These are phyloP conservation scores for Plebejus argus DNA, from an alignment of 2,888 invertebrate genomes.

Conservation along the genomic window DNA sequence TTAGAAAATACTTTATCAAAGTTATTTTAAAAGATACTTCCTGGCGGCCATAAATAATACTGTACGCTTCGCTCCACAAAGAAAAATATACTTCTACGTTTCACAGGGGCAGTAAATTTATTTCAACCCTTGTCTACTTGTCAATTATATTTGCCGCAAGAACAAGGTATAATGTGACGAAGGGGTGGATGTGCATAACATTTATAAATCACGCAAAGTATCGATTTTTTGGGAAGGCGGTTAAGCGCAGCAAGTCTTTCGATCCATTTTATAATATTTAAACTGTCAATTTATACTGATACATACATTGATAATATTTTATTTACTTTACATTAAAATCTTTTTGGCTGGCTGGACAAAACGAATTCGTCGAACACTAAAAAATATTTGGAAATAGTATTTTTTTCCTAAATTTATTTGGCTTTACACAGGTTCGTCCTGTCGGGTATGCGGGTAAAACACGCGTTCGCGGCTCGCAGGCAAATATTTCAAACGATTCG, in stretches of 20 bases:
- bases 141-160: conserved; percentile 64
- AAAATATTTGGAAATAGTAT: background rate
- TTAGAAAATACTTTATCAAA: conserved; percentile 7
- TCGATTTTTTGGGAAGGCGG: background rate
- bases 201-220: conserved; percentile 36
- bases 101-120: conserved; percentile 35
- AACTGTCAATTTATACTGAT: too few relatives aligned
- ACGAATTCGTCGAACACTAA: background rate
- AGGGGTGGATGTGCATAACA: conserved; percentile 40
- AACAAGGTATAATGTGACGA: conserved; percentile 22
- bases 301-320: too few relatives aligned
- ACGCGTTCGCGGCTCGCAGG: conserved; percentile 41
- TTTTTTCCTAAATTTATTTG: background rate
- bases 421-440: background rate
- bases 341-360: too few relatives aligned
- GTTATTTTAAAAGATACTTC: conserved; percentile 2
- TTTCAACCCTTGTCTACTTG: conserved; percentile 63
- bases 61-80: background rate
- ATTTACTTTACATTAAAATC: too few relatives aligned
- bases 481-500: conserved; percentile 46
- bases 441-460: conserved; percentile 35
- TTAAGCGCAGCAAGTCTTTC: background rate
- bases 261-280: background rate
- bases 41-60: conserved; percentile 10
- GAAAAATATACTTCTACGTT: conserved; percentile 22